Conservation (phyloP, 2,888 invertebrate genomes). For the Synanthedon formicaeformis region DNA sequence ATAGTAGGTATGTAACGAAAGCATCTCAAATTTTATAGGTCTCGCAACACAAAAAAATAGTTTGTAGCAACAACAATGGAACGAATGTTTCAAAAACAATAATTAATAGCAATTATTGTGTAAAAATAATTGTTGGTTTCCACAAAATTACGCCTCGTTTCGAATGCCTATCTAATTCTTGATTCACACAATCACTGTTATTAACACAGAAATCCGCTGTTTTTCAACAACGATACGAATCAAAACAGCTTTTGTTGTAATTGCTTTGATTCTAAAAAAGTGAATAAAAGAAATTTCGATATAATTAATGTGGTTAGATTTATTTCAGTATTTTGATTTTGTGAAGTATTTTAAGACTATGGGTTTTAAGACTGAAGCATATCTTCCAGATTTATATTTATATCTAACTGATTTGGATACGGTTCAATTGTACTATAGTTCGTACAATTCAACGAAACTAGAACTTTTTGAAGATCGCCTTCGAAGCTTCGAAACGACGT, state of each 20-base stretch:
- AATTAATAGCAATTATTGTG: constrained; percentile 51
- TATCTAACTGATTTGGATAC: too few species aligned
- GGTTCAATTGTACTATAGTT: too few species aligned
- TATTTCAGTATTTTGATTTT: too few species aligned
- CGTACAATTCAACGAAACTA: too few species aligned
- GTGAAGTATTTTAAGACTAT: too few species aligned
- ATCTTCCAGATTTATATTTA: too few species aligned
- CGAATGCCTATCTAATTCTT: constrained; percentile 34
- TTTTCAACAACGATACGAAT: constrained; percentile 36
- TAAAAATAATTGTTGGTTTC: constrained; percentile 50
- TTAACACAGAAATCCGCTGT: constrained; percentile 31
- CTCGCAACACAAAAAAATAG: background rate
- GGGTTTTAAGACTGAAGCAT: too few species aligned
- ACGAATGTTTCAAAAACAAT: constrained; percentile 35
- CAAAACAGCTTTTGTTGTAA: constrained; percentile 39
- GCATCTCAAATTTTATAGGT: too few species aligned
- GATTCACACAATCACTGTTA: constrained; percentile 45
- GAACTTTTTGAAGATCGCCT: too few species aligned
- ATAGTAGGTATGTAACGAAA: too few species aligned
- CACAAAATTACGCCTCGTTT: constrained; percentile 26
- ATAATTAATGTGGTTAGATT: too few species aligned
- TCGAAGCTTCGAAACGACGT: too few species aligned
- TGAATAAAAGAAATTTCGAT: constrained; percentile 17
- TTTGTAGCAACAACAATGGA: constrained; percentile 12
- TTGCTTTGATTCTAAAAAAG: constrained; percentile 53